Conservation (phyloP, 2,888 invertebrate species). For the Macropis europaea region DNA sequence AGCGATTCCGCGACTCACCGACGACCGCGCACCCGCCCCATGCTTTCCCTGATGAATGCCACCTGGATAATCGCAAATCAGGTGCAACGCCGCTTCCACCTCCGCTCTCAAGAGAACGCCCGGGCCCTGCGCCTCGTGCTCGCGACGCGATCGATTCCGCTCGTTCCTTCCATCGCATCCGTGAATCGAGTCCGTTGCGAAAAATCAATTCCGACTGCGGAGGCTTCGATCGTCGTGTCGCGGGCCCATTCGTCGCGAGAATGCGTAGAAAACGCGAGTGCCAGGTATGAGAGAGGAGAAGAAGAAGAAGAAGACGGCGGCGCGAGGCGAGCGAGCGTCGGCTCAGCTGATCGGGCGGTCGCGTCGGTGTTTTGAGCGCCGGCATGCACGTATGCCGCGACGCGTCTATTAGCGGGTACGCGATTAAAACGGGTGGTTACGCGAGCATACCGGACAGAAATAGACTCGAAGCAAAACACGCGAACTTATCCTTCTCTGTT, state of each 20-base stretch:
- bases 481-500: slow-evolving; percentile 51
- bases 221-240: not conserved
- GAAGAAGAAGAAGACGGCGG: not conserved
- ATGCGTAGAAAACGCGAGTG: not conserved
- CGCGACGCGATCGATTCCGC: not conserved
- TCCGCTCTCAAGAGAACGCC: too few relatives aligned
- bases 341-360: slow-evolving; percentile 59
- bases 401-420: slow-evolving; percentile 59
- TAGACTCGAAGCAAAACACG: slow-evolving; percentile 71
- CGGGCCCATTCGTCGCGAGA: not conserved
- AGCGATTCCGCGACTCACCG: slow-evolving; percentile 50
- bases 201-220: not conserved
- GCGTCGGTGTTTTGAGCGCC: slow-evolving; percentile 25
- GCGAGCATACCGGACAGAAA: slow-evolving; percentile 70
- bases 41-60: slow-evolving; percentile 42
- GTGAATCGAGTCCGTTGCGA: not conserved
- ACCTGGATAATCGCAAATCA: slow-evolving; percentile 47
- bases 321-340: slow-evolving; percentile 23
- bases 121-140: not conserved
- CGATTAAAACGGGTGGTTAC: slow-evolving; percentile 74
- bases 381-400: slow-evolving; percentile 47
- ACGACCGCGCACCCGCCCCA: slow-evolving; percentile 29
- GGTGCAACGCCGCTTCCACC: slow-evolving; percentile 4
- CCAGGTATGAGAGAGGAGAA: not conserved
- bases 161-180: too few relatives aligned